A percentile compares a stretch with the other conserved stretches of the same genome.
These are phyloP conservation scores for Argya squamiceps DNA, from an alignment of 2,797 vertebrate species.

Conservation along the genomic window DNA sequence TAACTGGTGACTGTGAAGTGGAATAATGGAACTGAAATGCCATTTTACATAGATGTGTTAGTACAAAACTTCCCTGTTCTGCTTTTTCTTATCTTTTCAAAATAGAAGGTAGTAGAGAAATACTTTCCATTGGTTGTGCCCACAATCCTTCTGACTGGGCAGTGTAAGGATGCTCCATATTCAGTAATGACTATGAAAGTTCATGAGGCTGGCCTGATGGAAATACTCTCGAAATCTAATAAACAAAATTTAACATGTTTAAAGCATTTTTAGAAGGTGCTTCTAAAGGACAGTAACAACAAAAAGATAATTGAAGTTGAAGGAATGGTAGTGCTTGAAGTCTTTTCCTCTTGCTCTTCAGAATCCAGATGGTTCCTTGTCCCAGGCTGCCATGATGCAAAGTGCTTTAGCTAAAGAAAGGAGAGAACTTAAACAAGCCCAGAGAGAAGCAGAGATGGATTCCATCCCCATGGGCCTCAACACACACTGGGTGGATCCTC, in stretches of 20 bases:
- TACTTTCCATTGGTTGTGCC: neutral
- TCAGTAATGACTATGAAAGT: neutral
- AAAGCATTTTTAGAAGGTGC: neutral
- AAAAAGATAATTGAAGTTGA: neutral
- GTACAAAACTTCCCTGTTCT: neutral
- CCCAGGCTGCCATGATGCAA: conserved; percentile 99
- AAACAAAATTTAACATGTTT: neutral
- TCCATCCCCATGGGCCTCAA: conserved; percentile 99
- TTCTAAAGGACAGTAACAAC: neutral
- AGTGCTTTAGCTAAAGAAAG: conserved; percentile 96
- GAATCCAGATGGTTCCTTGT: conserved; percentile 97
- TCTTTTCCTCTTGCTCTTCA: conserved; percentile 47
- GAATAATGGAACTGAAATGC: neutral
- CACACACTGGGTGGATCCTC: conserved; percentile 98
- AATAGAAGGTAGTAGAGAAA: neutral
- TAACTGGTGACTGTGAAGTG: neutral
- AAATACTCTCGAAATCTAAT: neutral
- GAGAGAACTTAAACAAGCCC: conserved; percentile 94
- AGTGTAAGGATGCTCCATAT: neutral
- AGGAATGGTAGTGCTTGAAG: neutral
- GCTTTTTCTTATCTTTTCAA: neutral
- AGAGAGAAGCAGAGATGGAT: conserved; percentile 98
- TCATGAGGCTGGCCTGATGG: neutral
- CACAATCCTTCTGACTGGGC: neutral
- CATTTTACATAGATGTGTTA: neutral